A percentile compares a stretch with the other conserved stretches of the same genome.
Evolutionary conservation across 2,888 invertebrate genomes (phyloP).

Genomic region (Cheilosia vulpina): DNA sequence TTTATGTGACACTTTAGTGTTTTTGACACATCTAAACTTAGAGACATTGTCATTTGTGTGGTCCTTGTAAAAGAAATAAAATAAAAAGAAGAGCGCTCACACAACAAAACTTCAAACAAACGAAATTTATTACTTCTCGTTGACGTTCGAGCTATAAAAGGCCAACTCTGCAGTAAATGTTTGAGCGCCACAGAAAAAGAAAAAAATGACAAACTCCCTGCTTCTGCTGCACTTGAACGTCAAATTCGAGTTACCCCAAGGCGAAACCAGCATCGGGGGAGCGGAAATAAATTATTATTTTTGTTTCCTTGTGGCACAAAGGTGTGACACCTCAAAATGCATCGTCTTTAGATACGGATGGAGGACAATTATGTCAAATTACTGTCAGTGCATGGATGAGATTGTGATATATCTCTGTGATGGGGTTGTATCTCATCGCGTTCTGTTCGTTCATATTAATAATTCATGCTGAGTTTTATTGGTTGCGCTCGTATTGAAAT

Average conservation of each 20-base stretch:
- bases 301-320: conserved; percentile 1
- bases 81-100: no score
- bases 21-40: neutral
- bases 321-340: conserved; percentile 26
- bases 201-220: no score
- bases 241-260: neutral
- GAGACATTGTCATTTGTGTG: no score
- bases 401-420: conserved; percentile 31
- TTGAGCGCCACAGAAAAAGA: no score
- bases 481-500: neutral
- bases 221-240: neutral
- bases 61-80: no score
- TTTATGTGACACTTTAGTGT: neutral
- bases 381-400: conserved; percentile 37
- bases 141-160: no score
- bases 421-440: neutral
- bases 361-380: conserved; percentile 49
- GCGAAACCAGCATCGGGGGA: neutral
- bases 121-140: no score
- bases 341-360: conserved; percentile 1
- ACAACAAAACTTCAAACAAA: no score
- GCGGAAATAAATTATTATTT: neutral
- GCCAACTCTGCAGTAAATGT: no score
- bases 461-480: conserved; percentile 15
- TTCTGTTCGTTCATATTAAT: neutral